Evolutionary conservation across 2,113 vertebrate species (phyloP).

Genomic region (Gallinago paraguaiae): DNA sequence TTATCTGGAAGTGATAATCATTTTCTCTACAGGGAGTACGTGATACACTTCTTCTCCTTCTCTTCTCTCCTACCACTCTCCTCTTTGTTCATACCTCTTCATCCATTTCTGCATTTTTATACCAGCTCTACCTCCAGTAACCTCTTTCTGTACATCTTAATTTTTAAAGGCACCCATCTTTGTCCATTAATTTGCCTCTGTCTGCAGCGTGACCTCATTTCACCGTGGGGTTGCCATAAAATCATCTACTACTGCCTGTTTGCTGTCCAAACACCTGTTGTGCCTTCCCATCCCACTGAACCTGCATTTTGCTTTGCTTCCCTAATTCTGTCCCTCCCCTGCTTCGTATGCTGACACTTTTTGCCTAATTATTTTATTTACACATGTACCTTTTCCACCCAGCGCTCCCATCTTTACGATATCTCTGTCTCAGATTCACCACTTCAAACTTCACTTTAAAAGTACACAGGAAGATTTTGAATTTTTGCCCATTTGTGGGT

Average conservation of each 20-base stretch:
- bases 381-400: background rate
- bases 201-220: slow-evolving; percentile 25
- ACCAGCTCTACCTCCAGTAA: background rate
- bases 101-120: background rate
- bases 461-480: accelerated
- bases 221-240: slow-evolving; percentile 5
- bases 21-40: background rate
- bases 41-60: background rate
- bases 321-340: background rate
- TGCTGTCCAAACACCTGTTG: slow-evolving; percentile 18
- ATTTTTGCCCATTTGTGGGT: background rate
- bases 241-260: background rate
- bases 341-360: background rate
- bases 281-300: background rate
- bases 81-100: background rate
- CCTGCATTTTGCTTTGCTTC: background rate
- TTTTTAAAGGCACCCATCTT: slow-evolving; percentile 30
- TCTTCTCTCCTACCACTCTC: background rate
- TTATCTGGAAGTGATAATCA: slow-evolving; percentile 13
- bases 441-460: background rate
- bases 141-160: background rate
- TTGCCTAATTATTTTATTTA: background rate
- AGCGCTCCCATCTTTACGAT: background rate
- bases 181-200: background rate
- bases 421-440: background rate